Evolutionary conservation across 1,140 invertebrate species (phyloP).

Genomic region (Plodia interpunctella): DNA sequence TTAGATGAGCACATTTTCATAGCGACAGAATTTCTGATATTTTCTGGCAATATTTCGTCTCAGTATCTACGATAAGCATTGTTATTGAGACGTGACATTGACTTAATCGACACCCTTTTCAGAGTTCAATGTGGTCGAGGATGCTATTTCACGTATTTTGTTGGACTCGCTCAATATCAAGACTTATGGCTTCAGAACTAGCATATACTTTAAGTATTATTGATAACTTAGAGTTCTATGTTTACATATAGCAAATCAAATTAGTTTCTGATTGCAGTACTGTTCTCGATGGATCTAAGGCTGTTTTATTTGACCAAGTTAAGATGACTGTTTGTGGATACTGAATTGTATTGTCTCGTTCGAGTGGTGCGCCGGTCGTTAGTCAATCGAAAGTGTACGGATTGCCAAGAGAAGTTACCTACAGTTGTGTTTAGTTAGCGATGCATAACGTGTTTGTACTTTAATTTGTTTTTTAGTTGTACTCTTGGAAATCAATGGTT

Average conservation of each 20-base stretch:
- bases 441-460: conserved; percentile 77
- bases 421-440: conserved; percentile 75
- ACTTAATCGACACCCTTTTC: too few species aligned
- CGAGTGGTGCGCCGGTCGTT: conserved; percentile 69
- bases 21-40: conserved; percentile 11
- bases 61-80: too few species aligned
- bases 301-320: conserved; percentile 67
- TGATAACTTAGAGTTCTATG: conserved; percentile 58
- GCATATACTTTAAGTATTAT: conserved; percentile 67
- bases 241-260: conserved; percentile 67
- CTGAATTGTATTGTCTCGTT: conserved; percentile 50
- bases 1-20: conserved; percentile 20
- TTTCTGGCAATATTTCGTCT: too few species aligned
- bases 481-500: conserved; percentile 77
- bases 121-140: conserved; percentile 56
- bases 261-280: conserved; percentile 64
- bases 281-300: conserved; percentile 60
- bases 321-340: conserved; percentile 52
- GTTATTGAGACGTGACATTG: too few species aligned
- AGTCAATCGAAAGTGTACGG: conserved; percentile 68
- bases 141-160: conserved; percentile 61
- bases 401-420: conserved; percentile 77
- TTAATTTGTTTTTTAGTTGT: conserved; percentile 78
- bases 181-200: conserved; percentile 71
- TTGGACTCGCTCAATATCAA: conserved; percentile 74